Percentiles rank a stretch among this genome's conserved stretches.
phyloP scores from a whole-genome alignment of 2,888 invertebrate species.

The Ephialtes manifestator region DNA sequence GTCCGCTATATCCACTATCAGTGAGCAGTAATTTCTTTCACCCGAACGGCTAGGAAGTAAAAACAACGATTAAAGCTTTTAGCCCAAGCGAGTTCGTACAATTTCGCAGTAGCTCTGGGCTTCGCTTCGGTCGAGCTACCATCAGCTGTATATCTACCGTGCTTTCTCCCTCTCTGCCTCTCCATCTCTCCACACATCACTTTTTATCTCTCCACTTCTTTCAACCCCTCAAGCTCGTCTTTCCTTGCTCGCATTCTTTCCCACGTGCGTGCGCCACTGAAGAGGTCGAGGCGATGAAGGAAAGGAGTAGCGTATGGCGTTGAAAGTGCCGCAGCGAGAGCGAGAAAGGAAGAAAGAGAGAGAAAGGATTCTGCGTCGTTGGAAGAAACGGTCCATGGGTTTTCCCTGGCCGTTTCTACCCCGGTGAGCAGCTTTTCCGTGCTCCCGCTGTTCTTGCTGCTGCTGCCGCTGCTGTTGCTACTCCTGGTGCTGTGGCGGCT shows the following conservation, averaged over 20 bases:
- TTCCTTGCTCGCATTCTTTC: slow-evolving; percentile 67
- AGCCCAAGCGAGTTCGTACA: slow-evolving; percentile 72
- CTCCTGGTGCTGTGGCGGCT: slow-evolving; percentile 72
- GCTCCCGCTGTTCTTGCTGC: slow-evolving; percentile 51
- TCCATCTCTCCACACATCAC: slow-evolving; percentile 52
- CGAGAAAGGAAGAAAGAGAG: slow-evolving; percentile 24
- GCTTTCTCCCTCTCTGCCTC: slow-evolving; percentile 17
- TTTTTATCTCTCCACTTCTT: slow-evolving; percentile 64
- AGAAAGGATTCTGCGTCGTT: slow-evolving; percentile 65
- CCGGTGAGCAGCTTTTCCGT: slow-evolving; percentile 76
- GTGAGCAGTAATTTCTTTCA: slow-evolving; percentile 75
- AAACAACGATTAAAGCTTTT: slow-evolving; percentile 80
- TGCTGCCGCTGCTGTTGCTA: slow-evolving; percentile 2
- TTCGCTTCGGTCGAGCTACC: neutral
- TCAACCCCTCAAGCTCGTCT: slow-evolving; percentile 50
- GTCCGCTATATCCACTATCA: slow-evolving; percentile 38
- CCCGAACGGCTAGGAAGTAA: slow-evolving; percentile 71
- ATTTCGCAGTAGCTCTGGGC: slow-evolving; percentile 48
- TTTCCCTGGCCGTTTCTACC: slow-evolving; percentile 76
- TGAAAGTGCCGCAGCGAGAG: slow-evolving; percentile 15
- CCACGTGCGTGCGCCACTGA: slow-evolving; percentile 36
- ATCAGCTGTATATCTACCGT: slow-evolving; percentile 16
- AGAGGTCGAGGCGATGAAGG: slow-evolving; percentile 48
- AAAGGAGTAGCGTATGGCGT: slow-evolving; percentile 30
- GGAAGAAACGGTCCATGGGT: slow-evolving; percentile 77